Percentiles rank a stretch among this genome's conserved stretches.
These are phyloP conservation scores for Melanotaenia parkinsoni DNA, from an alignment of 2,797 vertebrate species.

Conservation along the genomic window DNA sequence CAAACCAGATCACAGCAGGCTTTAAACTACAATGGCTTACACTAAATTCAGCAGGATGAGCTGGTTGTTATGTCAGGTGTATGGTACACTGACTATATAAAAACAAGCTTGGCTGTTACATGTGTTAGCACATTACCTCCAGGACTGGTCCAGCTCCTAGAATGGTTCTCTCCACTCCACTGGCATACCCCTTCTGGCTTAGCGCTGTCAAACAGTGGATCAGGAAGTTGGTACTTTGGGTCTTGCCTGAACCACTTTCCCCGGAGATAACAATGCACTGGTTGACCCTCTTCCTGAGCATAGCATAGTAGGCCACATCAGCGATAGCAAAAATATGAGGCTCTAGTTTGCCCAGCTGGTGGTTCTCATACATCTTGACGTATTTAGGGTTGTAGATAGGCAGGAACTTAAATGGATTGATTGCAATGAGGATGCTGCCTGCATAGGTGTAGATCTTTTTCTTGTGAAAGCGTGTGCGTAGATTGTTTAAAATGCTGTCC, in stretches of 20 bases:
- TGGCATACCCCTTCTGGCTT: conserved; percentile 98
- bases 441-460: conserved; percentile 98
- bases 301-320: conserved; percentile 96
- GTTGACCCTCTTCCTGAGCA: conserved; percentile 93
- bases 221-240: conserved; percentile 98
- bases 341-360: conserved; percentile 96
- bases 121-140: conserved; percentile 85
- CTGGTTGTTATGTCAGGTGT: not conserved
- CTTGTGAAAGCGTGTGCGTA: conserved; percentile 92
- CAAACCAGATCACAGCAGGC: not conserved
- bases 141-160: conserved; percentile 96
- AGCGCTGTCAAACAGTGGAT: conserved; percentile 98
- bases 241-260: conserved; percentile 98
- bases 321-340: conserved; percentile 98
- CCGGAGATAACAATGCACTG: conserved; percentile 99
- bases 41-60: conserved; percentile 1
- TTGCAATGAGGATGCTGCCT: conserved; percentile 96
- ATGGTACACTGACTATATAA: not conserved
- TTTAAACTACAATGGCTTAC: not conserved
- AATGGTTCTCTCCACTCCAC: conserved; percentile 97
- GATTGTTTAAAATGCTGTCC: conserved; percentile 89
- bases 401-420: conserved; percentile 98
- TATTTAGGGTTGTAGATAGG: conserved; percentile 99
- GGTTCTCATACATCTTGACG: conserved; percentile 98
- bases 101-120: not conserved